Conservation (phyloP, 2,797 vertebrate genomes). For the Anolis apletophallus region DNA sequence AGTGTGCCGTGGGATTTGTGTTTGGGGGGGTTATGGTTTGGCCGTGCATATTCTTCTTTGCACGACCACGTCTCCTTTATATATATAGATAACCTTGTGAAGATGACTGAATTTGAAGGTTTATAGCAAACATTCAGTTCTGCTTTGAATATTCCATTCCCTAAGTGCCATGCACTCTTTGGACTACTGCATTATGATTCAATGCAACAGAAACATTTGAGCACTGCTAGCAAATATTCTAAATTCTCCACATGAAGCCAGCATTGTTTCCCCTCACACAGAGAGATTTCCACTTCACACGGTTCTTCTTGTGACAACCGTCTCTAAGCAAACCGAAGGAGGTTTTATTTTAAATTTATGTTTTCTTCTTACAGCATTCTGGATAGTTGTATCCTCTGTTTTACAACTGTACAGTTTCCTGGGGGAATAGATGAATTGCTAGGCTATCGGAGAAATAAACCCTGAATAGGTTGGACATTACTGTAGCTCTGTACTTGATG, state of each 20-base stretch:
- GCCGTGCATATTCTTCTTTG: no score
- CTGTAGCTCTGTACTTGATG: slow-evolving; percentile 48
- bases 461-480: slow-evolving; percentile 55
- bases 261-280: slow-evolving; percentile 57
- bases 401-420: slow-evolving; percentile 55
- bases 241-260: slow-evolving; percentile 67
- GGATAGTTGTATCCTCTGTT: slow-evolving; percentile 60
- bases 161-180: slow-evolving; percentile 56
- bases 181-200: slow-evolving; percentile 34
- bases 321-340: slow-evolving; percentile 63
- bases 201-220: slow-evolving; percentile 42
- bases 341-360: slow-evolving; percentile 61
- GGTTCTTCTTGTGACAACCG: slow-evolving; percentile 59
- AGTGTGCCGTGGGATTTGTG: no score
- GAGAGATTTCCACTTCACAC: slow-evolving; percentile 57
- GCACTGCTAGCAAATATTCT: slow-evolving; percentile 67
- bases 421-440: slow-evolving; percentile 55
- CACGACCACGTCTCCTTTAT: no score
- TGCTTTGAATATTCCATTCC: slow-evolving; percentile 51
- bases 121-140: background rate
- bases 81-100: background rate
- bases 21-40: no score
- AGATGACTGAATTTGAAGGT: background rate
- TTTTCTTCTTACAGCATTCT: slow-evolving; percentile 57
- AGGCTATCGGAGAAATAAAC: slow-evolving; percentile 49